Conservation (phyloP, 2,113 vertebrate species). For the Chascanopsetta lugubris region DNA sequence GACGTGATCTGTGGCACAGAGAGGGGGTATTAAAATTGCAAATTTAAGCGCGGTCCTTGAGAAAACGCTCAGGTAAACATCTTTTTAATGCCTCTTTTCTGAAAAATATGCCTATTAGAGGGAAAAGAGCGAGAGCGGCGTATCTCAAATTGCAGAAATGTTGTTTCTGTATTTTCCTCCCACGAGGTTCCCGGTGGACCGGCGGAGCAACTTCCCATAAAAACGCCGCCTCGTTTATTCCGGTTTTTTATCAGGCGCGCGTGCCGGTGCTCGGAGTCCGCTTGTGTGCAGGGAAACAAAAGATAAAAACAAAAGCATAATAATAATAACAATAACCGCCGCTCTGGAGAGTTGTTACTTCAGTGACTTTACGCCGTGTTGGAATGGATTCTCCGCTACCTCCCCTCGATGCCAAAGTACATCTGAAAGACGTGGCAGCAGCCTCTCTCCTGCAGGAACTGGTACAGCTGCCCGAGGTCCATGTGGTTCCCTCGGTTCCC, state of each 20-base stretch:
- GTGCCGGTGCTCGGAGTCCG: not conserved
- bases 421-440: slow-evolving; percentile 92
- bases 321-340: no score
- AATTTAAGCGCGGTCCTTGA: slow-evolving; percentile 34
- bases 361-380: no score
- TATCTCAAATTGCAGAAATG: slow-evolving; percentile 13
- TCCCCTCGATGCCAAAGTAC: slow-evolving; percentile 84
- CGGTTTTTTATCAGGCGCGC: slow-evolving; percentile 23
- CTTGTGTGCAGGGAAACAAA: not conserved
- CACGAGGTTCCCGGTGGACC: slow-evolving; percentile 8
- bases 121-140: not conserved
- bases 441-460: slow-evolving; percentile 87
- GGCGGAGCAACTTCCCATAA: not conserved
- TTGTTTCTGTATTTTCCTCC: slow-evolving; percentile 8
- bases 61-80: slow-evolving; percentile 17
- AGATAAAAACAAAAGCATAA: not conserved
- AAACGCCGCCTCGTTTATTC: slow-evolving; percentile 20
- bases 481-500: slow-evolving; percentile 92
- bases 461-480: slow-evolving; percentile 96
- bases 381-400: no score
- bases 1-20: slow-evolving; percentile 29
- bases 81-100: slow-evolving; percentile 25
- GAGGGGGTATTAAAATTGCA: slow-evolving; percentile 40
- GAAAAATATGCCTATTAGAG: slow-evolving; percentile 27
- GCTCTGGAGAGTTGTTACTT: no score